Base-by-base conservation (phyloP, 2,797 vertebrate species). In the Aplochiton taeniatus region DNA sequence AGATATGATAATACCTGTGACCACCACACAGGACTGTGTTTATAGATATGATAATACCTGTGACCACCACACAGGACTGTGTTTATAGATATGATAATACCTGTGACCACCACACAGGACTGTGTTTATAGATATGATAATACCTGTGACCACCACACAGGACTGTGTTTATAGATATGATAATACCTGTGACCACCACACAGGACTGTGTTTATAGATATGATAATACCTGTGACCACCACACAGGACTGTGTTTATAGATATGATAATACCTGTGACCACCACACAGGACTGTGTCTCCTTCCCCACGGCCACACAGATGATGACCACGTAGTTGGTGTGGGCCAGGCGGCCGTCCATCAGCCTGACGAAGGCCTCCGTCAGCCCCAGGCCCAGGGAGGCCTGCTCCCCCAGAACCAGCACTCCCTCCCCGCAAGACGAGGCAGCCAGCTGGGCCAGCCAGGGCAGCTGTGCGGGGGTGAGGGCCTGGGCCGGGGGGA, bases 251-350 rank as follows among this genome's bases (percentile, higher is more conserved):
- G 31, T 31, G 31, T 31, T 31, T 31, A 31, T 31, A 31, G 2
- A 31, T 31, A 31, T 31, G 6, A 31, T 31, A 31, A 31, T 31
- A 31, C 94, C 94, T 56, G 94, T 95, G 56, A 98, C 95, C 0
- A 96, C 94, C 45, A 99, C 93, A 83, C 98, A 99, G 63, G 96
- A 98, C 81, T 98, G 94, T 0, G 96, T 94, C 81, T 95, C 89
- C 31, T 93, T 83, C 54, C 87, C 94, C 1, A 90, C 89, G 8
- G 85, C 81, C 49, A 94, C 93, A 53, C 95, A 95, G 70, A 99
- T 95, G 78, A 99, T 93, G 61, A 98, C 96, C 65, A 98, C 96
- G 0, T 97, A 99, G 89, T 91, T 95, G 64, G 96, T 97, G 85
- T 96, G 95, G 55, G 88, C 74, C 70, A 99, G 88, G 46, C 87